These are phyloP conservation scores for Tapera naevia DNA, from an alignment of 2,797 vertebrate genomes.

Conservation along the genomic window DNA sequence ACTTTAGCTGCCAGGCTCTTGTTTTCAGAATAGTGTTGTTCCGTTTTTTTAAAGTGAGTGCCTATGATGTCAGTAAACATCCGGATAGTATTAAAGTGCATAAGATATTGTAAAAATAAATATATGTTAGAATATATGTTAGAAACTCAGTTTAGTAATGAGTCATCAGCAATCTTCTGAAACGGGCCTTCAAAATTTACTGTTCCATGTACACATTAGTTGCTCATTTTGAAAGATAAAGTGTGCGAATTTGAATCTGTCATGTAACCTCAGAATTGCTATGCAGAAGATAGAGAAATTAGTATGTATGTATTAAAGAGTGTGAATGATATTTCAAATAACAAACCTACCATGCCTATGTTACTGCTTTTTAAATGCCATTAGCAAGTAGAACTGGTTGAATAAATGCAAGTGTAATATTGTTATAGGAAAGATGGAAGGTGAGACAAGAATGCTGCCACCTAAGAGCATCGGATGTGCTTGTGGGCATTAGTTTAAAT, in stretches of 20 bases:
- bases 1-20: neutral
- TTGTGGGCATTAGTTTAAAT: neutral
- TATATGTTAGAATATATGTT: no score
- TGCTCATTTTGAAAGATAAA: neutral
- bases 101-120: neutral
- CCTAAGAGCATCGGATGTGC: neutral
- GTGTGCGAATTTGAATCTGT: neutral
- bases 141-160: neutral
- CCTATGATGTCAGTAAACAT: neutral
- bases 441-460: neutral
- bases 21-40: neutral
- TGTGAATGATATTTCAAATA: neutral
- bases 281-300: neutral
- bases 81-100: neutral
- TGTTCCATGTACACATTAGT: neutral
- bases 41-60: neutral
- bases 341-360: neutral
- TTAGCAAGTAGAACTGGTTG: neutral
- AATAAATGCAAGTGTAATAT: neutral
- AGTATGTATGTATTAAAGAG: neutral
- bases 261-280: neutral
- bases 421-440: neutral
- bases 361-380: neutral
- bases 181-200: neutral
- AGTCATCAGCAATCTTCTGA: neutral